Percentiles rank a stretch among this genome's conserved stretches.
Evolutionary conservation across 2,113 vertebrate species (phyloP).

Genomic region (Callospermophilus lateralis): DNA sequence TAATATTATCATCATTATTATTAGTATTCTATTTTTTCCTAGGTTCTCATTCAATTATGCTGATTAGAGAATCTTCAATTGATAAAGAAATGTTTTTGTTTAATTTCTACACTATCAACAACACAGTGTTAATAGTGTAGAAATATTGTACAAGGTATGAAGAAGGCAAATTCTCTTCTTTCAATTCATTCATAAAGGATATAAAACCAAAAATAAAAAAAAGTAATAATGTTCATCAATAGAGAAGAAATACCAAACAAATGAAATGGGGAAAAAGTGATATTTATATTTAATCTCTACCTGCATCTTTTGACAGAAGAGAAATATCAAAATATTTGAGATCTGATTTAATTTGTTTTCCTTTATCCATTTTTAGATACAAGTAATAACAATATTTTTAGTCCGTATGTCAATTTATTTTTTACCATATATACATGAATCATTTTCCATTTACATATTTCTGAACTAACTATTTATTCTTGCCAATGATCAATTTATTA

Average conservation of each 20-base stretch:
- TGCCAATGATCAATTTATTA: neutral
- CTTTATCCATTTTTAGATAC: neutral
- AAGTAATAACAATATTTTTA: neutral
- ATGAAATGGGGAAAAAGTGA: neutral
- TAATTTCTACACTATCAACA: too few species aligned
- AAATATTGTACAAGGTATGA: neutral
- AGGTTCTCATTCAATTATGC: neutral
- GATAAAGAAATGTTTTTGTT: neutral
- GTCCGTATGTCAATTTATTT: neutral
- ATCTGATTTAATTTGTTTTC: neutral
- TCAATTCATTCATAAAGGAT: neutral
- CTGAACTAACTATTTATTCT: neutral
- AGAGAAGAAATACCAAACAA: neutral
- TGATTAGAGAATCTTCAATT: neutral
- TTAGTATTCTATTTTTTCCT: neutral
- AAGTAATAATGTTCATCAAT: neutral
- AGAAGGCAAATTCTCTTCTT: neutral
- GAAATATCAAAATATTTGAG: neutral
- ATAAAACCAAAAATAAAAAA: neutral
- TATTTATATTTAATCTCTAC: neutral
- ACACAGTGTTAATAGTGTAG: neutral
- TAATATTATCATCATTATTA: too few species aligned
- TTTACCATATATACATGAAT: neutral
- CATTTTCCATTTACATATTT: neutral
- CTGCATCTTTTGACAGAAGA: neutral